A percentile compares a stretch with the other conserved stretches of the same genome.
phyloP scores from a whole-genome alignment of 2,797 vertebrate species.

The Scyliorhinus canicula region DNA sequence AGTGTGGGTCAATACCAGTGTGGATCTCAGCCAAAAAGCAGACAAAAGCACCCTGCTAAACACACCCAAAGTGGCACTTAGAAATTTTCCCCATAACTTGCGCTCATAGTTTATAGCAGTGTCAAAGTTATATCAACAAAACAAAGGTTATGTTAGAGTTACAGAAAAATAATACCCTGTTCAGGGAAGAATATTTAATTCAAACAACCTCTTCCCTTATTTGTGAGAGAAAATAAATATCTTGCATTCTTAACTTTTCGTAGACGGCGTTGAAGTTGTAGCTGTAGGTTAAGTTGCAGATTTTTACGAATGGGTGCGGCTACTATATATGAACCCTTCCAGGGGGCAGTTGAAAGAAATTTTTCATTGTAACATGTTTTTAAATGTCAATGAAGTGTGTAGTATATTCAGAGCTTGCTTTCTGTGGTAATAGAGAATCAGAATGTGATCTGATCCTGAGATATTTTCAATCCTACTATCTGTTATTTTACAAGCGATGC shows the following conservation, averaged over 20 bases:
- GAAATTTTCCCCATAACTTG: no score
- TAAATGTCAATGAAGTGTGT: neutral
- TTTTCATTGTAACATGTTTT: neutral
- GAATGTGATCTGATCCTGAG: constrained; percentile 8
- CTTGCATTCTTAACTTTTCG: neutral
- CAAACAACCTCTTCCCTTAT: neutral
- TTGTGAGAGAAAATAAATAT: neutral
- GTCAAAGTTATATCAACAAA: neutral
- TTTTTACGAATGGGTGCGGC: neutral
- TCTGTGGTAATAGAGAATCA: constrained; percentile 21
- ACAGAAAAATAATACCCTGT: neutral
- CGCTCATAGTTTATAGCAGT: neutral
- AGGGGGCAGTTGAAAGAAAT: constrained; percentile 5
- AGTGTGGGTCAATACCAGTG: no score
- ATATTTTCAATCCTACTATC: constrained; percentile 33
- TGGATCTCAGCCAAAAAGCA: no score
- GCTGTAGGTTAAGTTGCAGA: neutral
- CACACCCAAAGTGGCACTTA: no score
- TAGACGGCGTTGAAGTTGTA: neutral
- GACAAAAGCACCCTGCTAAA: no score
- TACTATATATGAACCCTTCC: constrained; percentile 10
- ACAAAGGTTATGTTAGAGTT: constrained; percentile 20
- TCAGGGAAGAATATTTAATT: constrained; percentile 17
- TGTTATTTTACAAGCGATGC: constrained; percentile 33
- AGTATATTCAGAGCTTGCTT: constrained; percentile 18